These are phyloP conservation scores for Forbesichthys papilliferus DNA, from an alignment of 2,113 vertebrate species.

Conservation along the genomic window DNA sequence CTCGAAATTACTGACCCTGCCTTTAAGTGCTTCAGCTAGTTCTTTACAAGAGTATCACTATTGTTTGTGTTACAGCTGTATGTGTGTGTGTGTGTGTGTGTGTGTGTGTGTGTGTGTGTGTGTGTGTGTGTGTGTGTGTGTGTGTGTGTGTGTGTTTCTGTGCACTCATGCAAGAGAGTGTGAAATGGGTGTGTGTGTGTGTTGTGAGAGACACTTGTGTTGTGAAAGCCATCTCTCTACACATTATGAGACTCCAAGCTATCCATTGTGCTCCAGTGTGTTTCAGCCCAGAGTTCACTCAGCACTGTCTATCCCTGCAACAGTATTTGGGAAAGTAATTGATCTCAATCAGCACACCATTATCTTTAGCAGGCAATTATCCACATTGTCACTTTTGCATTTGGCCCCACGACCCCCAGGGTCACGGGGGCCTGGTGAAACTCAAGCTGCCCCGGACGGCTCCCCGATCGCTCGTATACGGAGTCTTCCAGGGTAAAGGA, in stretches of 20 bases:
- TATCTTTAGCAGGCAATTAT: conserved; percentile 94
- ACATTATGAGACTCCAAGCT: conserved; percentile 38
- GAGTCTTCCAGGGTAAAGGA: conserved; percentile 86
- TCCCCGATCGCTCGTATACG: conserved; percentile 87
- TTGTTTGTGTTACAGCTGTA: conserved; percentile 1
- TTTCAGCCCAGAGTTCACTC: conserved; percentile 73
- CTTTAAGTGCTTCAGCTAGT: too few relatives aligned
- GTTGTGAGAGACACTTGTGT: conserved; percentile 57
- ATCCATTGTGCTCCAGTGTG: conserved; percentile 40
- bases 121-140: conserved; percentile 14
- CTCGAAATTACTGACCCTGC: too few relatives aligned
- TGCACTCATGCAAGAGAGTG: conserved; percentile 25
- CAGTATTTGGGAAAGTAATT: conserved; percentile 83
- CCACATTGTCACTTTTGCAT: conserved; percentile 95
- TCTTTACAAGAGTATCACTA: too few relatives aligned
- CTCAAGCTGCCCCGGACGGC: conserved; percentile 83
- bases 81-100: conserved; percentile 2
- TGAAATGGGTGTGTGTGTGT: conserved; percentile 26
- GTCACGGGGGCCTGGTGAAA: conserved; percentile 86
- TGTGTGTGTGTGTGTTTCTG: conserved; percentile 28
- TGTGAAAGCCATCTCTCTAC: conserved; percentile 51
- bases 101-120: conserved; percentile 11
- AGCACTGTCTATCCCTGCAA: conserved; percentile 32
- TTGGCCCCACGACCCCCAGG: conserved; percentile 86
- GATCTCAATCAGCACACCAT: conserved; percentile 92